These are phyloP conservation scores for Drosophila rufa DNA, from an alignment of 1,140 invertebrate species.

Conservation along the genomic window DNA sequence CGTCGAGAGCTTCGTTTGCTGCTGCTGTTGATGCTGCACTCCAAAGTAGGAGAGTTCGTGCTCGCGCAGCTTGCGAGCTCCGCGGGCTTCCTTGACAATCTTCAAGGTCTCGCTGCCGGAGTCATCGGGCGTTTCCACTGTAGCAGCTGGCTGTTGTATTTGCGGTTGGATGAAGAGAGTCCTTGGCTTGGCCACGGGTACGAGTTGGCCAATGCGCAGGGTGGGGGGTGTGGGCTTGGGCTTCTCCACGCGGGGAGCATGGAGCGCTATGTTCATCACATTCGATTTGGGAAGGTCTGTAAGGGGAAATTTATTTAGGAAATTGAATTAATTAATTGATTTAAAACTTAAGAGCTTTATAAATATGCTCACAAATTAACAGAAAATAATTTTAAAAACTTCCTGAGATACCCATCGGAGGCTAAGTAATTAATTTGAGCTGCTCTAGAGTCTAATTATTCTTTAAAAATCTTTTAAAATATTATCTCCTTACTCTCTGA, in stretches of 20 bases:
- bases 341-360: background rate
- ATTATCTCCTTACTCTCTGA: background rate
- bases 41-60: slow-evolving; percentile 86
- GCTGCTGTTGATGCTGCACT: slow-evolving; percentile 63
- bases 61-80: slow-evolving; percentile 84
- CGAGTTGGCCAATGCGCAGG: slow-evolving; percentile 59
- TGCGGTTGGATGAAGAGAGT: slow-evolving; percentile 71
- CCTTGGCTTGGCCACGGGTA: slow-evolving; percentile 76
- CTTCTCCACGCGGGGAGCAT: slow-evolving; percentile 66
- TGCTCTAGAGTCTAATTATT: too few relatives aligned
- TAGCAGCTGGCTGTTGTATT: slow-evolving; percentile 14
- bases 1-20: slow-evolving; percentile 29
- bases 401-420: too few relatives aligned
- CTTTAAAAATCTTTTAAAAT: background rate
- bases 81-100: slow-evolving; percentile 81
- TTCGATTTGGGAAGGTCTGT: slow-evolving; percentile 80
- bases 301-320: slow-evolving; percentile 13
- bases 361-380: background rate
- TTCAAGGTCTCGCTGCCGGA: slow-evolving; percentile 68
- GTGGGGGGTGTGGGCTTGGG: slow-evolving; percentile 54
- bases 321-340: too few relatives aligned
- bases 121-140: slow-evolving; percentile 48
- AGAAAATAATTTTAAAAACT: background rate
- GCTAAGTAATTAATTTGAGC: too few relatives aligned
- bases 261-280: slow-evolving; percentile 83